phyloP scores from a whole-genome alignment of 2,797 vertebrate genomes.

The Otolemur crassicaudatus region DNA sequence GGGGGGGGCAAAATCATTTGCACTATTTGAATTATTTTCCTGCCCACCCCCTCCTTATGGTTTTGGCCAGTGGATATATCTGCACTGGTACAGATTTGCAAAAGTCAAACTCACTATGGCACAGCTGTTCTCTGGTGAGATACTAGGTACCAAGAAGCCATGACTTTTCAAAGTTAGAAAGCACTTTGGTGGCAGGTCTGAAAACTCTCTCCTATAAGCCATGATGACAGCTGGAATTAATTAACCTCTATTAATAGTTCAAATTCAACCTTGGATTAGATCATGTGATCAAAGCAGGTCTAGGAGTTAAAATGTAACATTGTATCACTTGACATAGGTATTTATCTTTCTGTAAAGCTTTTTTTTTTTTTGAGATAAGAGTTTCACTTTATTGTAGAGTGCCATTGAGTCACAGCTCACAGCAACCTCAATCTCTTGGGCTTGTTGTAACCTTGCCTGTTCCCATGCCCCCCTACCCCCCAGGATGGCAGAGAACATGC shows the following conservation, averaged over 20 bases:
- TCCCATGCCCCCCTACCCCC: no score
- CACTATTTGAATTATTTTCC: neutral
- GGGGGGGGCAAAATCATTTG: neutral
- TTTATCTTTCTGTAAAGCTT: neutral
- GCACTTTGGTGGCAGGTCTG: neutral
- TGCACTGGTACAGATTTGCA: neutral
- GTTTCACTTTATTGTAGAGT: no score
- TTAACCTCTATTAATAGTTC: constrained; percentile 14
- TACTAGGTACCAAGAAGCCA: neutral
- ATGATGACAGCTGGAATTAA: neutral
- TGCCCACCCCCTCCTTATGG: neutral
- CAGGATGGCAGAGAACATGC: no score
- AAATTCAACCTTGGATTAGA: neutral
- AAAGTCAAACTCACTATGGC: neutral
- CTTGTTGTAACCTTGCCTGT: no score
- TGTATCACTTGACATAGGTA: neutral
- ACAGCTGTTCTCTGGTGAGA: neutral
- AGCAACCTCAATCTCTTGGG: no score
- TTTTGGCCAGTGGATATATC: neutral
- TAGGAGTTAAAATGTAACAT: neutral
- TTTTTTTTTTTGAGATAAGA: no score
- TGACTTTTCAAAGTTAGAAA: constrained; percentile 25
- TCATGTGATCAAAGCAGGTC: neutral
- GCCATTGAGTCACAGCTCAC: no score
- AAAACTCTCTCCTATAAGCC: neutral